Percentiles rank a stretch among this genome's conserved stretches.
phyloP scores from a whole-genome alignment of 2,113 vertebrate genomes.

The Oncorhynchus masou region DNA sequence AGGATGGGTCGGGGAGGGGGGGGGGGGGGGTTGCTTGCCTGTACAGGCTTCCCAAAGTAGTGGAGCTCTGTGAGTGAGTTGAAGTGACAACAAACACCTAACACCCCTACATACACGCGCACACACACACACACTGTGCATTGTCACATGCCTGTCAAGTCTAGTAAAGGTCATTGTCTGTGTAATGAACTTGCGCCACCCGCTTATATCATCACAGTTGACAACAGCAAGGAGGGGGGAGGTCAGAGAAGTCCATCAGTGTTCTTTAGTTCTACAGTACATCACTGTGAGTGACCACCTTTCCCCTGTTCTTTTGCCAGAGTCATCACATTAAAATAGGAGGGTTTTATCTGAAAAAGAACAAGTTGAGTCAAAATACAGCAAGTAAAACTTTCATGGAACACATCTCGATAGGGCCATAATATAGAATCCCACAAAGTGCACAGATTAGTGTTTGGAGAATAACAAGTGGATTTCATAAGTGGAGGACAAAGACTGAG shows the following conservation, averaged over 20 bases:
- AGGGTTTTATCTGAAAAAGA: not conserved
- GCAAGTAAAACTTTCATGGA: not conserved
- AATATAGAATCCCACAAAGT: not conserved
- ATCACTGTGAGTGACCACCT: not conserved
- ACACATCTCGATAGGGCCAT: not conserved
- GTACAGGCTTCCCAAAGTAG: not conserved
- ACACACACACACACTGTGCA: not conserved
- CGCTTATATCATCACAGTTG: not conserved
- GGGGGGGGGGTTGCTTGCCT: constrained; percentile 10
- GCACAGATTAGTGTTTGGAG: not conserved
- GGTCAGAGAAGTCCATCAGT: not conserved
- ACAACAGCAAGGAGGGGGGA: not conserved
- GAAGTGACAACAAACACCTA: not conserved
- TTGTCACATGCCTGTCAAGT: not conserved
- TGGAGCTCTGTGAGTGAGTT: constrained; percentile 4
- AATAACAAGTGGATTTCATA: not conserved
- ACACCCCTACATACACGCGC: not conserved
- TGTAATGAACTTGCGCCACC: not conserved
- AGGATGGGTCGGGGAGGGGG: not conserved
- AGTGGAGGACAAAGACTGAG: not conserved
- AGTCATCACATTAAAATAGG: not conserved
- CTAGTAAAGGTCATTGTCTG: not conserved
- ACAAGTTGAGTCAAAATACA: not conserved
- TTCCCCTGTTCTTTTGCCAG: no score
- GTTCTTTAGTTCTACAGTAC: not conserved